phyloP scores from a whole-genome alignment of 1,140 invertebrate genomes.

The Lineus longissimus region DNA sequence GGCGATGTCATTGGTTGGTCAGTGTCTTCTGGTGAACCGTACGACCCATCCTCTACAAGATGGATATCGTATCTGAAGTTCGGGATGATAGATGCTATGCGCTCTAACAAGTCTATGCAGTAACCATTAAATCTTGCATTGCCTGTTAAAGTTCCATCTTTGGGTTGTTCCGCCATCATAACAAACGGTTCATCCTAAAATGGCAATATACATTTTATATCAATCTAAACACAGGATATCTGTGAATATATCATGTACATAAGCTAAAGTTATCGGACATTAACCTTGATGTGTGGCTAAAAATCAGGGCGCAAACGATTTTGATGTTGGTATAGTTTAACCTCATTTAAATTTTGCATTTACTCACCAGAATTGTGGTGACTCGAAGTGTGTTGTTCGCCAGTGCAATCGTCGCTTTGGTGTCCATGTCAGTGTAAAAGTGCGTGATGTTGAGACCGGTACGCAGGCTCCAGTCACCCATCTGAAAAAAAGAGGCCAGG shows the following conservation, averaged over 20 bases:
- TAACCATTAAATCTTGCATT: conserved; percentile 20
- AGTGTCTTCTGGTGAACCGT: conserved; percentile 71
- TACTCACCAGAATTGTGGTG: background rate
- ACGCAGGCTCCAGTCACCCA: background rate
- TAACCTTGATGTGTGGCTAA: background rate
- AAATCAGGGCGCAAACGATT: background rate
- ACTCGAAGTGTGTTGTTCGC: background rate
- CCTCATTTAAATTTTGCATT: background rate
- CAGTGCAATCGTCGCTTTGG: background rate
- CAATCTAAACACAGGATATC: background rate
- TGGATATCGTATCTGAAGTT: conserved; percentile 88
- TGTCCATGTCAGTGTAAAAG: background rate
- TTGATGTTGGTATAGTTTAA: background rate
- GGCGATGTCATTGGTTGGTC: conserved; percentile 58
- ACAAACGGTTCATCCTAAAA: conserved; percentile 21
- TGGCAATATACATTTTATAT: background rate
- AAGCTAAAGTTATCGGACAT: background rate
- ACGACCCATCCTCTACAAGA: conserved; percentile 88
- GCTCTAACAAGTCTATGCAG: conserved; percentile 26
- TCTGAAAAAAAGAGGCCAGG: background rate
- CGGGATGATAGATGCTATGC: conserved; percentile 45
- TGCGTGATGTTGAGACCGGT: background rate
- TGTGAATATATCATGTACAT: background rate
- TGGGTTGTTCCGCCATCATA: conserved; percentile 8
- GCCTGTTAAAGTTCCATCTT: background rate